Evolutionary conservation across 2,797 vertebrate species (phyloP).

Genomic region (Gadopsis bispinosus): DNA sequence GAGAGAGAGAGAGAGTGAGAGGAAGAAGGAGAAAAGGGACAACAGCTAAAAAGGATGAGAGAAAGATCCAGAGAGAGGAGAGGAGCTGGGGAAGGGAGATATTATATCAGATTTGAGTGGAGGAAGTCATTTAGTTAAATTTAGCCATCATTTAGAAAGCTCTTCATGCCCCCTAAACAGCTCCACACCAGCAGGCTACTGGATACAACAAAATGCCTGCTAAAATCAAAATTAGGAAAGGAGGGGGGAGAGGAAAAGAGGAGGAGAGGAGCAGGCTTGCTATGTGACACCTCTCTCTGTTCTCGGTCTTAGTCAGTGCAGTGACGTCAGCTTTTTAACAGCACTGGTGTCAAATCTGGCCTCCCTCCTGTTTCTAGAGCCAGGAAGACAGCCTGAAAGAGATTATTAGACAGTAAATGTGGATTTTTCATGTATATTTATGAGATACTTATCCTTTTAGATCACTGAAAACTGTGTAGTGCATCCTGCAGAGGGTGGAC

Average conservation of each 20-base stretch:
- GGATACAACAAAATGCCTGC: slow-evolving; percentile 74
- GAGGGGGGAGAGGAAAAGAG: slow-evolving; percentile 10
- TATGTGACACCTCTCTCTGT: slow-evolving; percentile 80
- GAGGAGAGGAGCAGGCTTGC: slow-evolving; percentile 65
- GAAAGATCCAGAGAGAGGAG: slow-evolving; percentile 58
- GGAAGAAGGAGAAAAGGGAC: slow-evolving; percentile 59
- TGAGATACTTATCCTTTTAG: slow-evolving; percentile 45
- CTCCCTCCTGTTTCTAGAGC: slow-evolving; percentile 79
- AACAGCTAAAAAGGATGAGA: slow-evolving; percentile 71
- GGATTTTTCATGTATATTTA: slow-evolving; percentile 57
- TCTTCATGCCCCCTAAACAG: slow-evolving; percentile 77
- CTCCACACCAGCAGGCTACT: slow-evolving; percentile 74
- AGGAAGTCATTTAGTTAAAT: slow-evolving; percentile 85
- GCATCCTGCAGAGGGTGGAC: slow-evolving; percentile 30
- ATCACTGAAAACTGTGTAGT: slow-evolving; percentile 20
- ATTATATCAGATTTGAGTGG: slow-evolving; percentile 80
- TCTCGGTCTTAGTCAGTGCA: slow-evolving; percentile 79
- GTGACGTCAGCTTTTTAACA: slow-evolving; percentile 83
- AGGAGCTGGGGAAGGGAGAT: slow-evolving; percentile 62
- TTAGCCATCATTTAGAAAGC: slow-evolving; percentile 82
- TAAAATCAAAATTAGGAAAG: slow-evolving; percentile 52
- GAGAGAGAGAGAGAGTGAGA: slow-evolving; percentile 29
- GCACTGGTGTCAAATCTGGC: slow-evolving; percentile 83
- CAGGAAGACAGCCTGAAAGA: slow-evolving; percentile 65
- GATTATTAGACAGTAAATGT: slow-evolving; percentile 60